A percentile compares a stretch with the other conserved stretches of the same genome.
phyloP scores from a whole-genome alignment of 1,140 invertebrate genomes.

The Brachionus sp. region DNA sequence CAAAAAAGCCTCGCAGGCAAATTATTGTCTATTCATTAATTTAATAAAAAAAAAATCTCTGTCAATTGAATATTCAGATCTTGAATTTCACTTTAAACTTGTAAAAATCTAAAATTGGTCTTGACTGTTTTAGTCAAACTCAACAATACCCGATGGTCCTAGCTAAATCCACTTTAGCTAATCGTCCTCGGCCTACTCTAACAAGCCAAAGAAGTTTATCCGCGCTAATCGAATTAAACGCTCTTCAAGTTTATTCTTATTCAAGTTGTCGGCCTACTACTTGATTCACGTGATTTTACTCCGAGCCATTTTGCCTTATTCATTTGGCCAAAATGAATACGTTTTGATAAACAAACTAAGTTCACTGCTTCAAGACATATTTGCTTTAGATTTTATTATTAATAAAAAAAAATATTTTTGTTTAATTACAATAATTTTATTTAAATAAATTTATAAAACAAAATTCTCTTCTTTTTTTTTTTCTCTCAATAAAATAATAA shows the following conservation, averaged over 20 bases:
- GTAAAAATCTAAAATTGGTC: background rate
- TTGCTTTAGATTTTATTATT: background rate
- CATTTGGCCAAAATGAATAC: background rate
- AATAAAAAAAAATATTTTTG: background rate
- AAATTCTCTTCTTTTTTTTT: background rate
- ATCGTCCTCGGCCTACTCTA: background rate
- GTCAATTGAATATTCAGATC: background rate
- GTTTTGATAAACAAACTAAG: background rate
- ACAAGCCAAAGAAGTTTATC: background rate
- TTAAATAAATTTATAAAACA: slow-evolving; percentile 28
- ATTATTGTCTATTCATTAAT: slow-evolving; percentile 17
- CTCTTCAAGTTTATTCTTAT: background rate
- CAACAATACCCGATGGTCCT: slow-evolving; percentile 13
- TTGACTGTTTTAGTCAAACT: background rate
- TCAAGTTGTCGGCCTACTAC: background rate
- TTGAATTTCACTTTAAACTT: background rate
- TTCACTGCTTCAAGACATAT: background rate
- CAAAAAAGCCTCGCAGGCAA: background rate
- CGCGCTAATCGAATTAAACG: background rate
- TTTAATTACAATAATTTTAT: slow-evolving; percentile 25
- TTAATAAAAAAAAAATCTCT: background rate
- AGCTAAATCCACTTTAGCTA: background rate
- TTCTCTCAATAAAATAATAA: background rate
- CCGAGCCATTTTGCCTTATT: background rate
- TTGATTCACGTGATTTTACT: background rate